These are phyloP conservation scores for Corvus cornix DNA, from an alignment of 2,113 vertebrate genomes.

Conservation along the genomic window DNA sequence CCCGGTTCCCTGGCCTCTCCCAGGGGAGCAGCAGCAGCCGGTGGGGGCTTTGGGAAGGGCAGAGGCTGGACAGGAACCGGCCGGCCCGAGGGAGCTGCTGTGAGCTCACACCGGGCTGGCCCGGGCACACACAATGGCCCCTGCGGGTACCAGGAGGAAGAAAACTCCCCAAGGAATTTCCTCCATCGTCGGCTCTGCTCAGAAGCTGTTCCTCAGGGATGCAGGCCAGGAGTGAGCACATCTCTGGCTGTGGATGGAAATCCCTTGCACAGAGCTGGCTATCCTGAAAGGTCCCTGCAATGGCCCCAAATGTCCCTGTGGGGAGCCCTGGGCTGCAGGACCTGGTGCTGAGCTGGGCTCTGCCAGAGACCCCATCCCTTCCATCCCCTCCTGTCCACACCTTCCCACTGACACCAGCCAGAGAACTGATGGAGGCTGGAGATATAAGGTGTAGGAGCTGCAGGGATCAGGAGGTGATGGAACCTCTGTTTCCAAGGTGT, in stretches of 20 bases:
- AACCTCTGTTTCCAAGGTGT: background rate
- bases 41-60: background rate
- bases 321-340: background rate
- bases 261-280: background rate
- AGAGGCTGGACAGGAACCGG: background rate
- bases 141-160: background rate
- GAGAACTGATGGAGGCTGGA: background rate
- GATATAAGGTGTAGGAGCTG: background rate
- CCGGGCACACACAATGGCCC: background rate
- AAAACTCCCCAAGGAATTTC: conserved; percentile 55
- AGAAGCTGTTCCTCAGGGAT: background rate
- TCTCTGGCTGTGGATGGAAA: background rate
- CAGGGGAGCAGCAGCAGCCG: background rate
- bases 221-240: background rate
- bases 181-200: background rate
- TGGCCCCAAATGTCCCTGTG: accelerated
- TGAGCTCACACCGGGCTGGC: background rate
- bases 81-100: accelerated
- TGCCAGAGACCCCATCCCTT: background rate
- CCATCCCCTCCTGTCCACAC: background rate
- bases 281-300: accelerated
- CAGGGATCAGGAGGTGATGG: background rate
- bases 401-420: background rate
- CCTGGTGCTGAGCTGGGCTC: background rate
- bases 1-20: background rate